Base-by-base conservation (phyloP, 1,140 invertebrate species). In the Planococcus citri region DNA sequence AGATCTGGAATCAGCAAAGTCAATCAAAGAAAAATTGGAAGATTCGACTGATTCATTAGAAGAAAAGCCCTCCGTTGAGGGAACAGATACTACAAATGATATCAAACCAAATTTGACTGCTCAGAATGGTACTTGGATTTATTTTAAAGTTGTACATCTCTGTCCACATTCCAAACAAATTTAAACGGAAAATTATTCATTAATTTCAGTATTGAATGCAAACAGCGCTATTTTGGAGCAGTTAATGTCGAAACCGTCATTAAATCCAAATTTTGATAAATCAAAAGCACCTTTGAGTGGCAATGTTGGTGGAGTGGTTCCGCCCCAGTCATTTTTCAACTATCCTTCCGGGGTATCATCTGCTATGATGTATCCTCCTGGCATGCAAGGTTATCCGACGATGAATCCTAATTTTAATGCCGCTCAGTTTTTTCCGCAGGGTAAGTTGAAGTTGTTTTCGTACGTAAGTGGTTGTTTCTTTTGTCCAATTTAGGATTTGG, bases 1-100 rank as follows among this genome's bases (percentile, higher is more conserved):
- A 76, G 88, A 90, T 76, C 78, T 91, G 73, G 88, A 88, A 2
- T 86, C 88, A 20, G 87, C 87, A 1, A 86, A 85, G 14, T 82
- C 83, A 21, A 83, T 72, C 38, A 51, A 51, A 24, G 22, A 37
- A 22, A 24, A 41, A 51, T 41, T 25, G 24, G 38, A 69, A 9
- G 38, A n/a, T n/a, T 12, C 4, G 21, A 24, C 1, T 21, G 33
- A 41, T 8, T 12, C 27, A 20, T 3, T 14, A 4, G 37, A 25
- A 38, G 41, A 17, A 17, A 20, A 38, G 14, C 20, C 67, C 12
- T 6, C 24, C 24, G 22, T 6, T 67, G 33, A n/a, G 1, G n/a
- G 1, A 27, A 12, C 38, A 1, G 17, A 27, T 20, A 20, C 37
- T 20, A 10, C 24, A 25, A 38, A 20, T 22, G 41, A 51, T 51